phyloP scores from a whole-genome alignment of 2,113 vertebrate species.

The Microcebus jonahi region DNA sequence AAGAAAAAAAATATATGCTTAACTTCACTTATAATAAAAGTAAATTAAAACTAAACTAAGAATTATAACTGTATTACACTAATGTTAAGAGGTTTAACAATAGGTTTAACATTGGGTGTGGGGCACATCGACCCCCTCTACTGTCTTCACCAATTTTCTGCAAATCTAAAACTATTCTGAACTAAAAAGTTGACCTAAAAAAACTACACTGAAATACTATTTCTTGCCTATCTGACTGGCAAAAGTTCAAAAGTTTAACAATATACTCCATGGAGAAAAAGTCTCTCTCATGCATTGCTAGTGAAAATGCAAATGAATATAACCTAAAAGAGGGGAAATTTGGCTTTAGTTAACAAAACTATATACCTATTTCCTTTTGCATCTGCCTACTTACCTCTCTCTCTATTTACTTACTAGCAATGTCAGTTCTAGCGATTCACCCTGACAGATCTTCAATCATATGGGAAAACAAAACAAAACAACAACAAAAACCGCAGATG shows the following conservation, averaged over 20 bases:
- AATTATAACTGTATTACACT: neutral
- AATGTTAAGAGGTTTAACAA: neutral
- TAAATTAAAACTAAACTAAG: neutral
- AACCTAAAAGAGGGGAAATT: neutral
- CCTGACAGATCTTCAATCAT: neutral
- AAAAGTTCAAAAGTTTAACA: neutral
- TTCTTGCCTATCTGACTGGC: neutral
- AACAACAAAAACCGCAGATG: neutral
- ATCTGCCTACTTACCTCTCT: neutral
- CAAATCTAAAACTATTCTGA: constrained; percentile 4
- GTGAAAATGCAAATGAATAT: neutral
- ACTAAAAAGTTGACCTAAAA: neutral
- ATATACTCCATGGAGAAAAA: neutral
- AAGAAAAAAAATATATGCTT: neutral
- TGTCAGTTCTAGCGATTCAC: neutral
- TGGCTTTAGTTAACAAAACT: neutral
- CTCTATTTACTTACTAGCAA: neutral
- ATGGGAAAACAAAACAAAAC: neutral
- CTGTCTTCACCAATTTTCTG: neutral
- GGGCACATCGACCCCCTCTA: neutral
- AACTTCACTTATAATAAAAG: neutral
- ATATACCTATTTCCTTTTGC: neutral
- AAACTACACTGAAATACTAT: neutral
- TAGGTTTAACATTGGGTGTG: neutral
- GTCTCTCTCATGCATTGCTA: neutral